A percentile compares a stretch with the other conserved stretches of the same genome.
phyloP scores from a whole-genome alignment of 2,797 vertebrate species.

The Galago senegalensis region DNA sequence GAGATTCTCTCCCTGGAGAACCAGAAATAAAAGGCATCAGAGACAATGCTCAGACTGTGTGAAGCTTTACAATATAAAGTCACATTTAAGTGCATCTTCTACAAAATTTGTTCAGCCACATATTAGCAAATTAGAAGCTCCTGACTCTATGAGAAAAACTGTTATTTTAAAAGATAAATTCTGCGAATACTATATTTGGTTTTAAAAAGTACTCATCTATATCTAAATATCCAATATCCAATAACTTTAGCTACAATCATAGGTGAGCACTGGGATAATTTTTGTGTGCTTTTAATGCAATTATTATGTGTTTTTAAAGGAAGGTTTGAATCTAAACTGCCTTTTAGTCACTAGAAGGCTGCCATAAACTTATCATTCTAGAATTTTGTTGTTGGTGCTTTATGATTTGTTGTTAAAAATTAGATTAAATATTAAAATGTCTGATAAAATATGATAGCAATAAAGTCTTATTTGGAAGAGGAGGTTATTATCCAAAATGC shows the following conservation, averaged over 20 bases:
- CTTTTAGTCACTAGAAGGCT: conserved; percentile 48
- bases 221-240: not conserved
- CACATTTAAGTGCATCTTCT: not conserved
- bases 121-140: not conserved
- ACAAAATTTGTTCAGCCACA: not conserved
- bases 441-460: conserved; percentile 23
- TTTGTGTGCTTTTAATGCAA: not conserved
- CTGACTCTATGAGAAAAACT: conserved; percentile 17
- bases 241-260: not conserved
- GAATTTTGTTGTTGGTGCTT: conserved; percentile 44
- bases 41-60: not conserved
- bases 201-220: not conserved
- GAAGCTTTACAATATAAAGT: not conserved
- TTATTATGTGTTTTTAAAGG: not conserved
- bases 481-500: conserved; percentile 6
- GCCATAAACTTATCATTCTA: conserved; percentile 42
- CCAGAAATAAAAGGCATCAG: conserved; percentile 39
- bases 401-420: not conserved
- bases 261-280: not conserved
- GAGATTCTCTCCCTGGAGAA: conserved; percentile 26
- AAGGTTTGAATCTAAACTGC: conserved; percentile 36
- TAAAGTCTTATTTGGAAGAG: conserved; percentile 12
- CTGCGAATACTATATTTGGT: not conserved
- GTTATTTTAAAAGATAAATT: conserved; percentile 33
- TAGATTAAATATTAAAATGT: conserved; percentile 48